A percentile compares a stretch with the other conserved stretches of the same genome.
Evolutionary conservation across 2,113 vertebrate genomes (phyloP).

Genomic region (Talpa occidentalis): DNA sequence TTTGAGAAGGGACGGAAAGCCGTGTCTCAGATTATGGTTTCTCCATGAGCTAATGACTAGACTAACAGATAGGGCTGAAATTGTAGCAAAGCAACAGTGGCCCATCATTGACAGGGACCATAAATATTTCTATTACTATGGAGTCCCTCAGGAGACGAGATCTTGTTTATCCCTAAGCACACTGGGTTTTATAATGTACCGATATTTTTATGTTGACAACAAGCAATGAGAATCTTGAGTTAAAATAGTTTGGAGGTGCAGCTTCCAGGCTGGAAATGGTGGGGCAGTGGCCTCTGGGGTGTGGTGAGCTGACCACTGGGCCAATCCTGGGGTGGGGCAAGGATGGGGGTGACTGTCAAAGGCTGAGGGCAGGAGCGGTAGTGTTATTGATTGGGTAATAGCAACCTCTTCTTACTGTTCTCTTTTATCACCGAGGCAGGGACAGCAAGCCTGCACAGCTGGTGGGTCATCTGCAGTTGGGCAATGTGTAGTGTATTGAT

Average conservation of each 20-base stretch:
- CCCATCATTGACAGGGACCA: background rate
- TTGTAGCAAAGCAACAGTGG: background rate
- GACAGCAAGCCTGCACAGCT: background rate
- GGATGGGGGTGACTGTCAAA: background rate
- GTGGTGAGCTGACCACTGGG: fast-evolving
- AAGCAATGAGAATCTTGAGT: background rate
- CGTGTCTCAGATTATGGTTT: background rate
- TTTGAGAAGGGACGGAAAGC: background rate
- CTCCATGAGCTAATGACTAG: fast-evolving
- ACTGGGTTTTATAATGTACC: background rate
- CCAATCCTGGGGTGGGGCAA: background rate
- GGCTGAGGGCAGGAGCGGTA: too few relatives aligned
- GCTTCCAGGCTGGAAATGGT: background rate
- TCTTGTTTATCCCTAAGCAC: background rate
- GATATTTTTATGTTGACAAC: background rate
- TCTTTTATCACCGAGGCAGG: background rate
- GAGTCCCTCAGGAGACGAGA: background rate
- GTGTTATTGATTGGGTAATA: background rate
- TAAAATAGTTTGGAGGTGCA: background rate
- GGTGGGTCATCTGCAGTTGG: background rate
- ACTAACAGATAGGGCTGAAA: background rate
- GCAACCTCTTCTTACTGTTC: background rate
- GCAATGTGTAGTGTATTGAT: background rate
- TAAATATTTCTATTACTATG: background rate
- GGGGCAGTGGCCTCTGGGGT: fast-evolving